Conservation (phyloP, 2,888 invertebrate species). For the Cosmia trapezina region DNA sequence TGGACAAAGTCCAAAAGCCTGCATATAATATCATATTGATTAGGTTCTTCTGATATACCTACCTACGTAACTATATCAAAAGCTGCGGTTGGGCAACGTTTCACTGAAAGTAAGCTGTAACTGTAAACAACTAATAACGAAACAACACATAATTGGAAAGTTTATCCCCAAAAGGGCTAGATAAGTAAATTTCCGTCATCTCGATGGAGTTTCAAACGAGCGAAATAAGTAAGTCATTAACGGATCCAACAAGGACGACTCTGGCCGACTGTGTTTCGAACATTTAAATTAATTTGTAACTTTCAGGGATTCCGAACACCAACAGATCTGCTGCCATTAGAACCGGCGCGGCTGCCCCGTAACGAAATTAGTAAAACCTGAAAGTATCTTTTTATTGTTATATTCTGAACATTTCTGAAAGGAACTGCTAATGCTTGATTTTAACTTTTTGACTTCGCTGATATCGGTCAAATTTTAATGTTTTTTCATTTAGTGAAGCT, state of each 20-base stretch:
- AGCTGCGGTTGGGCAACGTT: background rate
- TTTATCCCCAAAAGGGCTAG: constrained; percentile 28
- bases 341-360: constrained; percentile 62
- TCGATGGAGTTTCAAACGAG: constrained; percentile 71
- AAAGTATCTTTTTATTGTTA: constrained; percentile 51
- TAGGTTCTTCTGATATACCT: background rate
- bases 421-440: constrained; percentile 17
- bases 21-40: background rate
- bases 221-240: constrained; percentile 80
- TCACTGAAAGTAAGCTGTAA: constrained; percentile 10
- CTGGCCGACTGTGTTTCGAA: constrained; percentile 70
- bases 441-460: constrained; percentile 17
- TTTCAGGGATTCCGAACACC: constrained; percentile 76
- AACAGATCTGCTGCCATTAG: constrained; percentile 75
- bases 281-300: constrained; percentile 84
- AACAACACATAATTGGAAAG: constrained; percentile 32
- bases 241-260: constrained; percentile 69
- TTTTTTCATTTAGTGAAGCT: background rate
- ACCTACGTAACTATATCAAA: background rate
- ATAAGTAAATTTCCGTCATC: constrained; percentile 70
- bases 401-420: constrained; percentile 68
- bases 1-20: background rate
- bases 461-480: background rate
- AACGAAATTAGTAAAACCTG: constrained; percentile 72
- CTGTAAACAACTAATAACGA: constrained; percentile 3